Percentiles rank a stretch among this genome's conserved stretches.
Evolutionary conservation across 2,113 vertebrate species (phyloP).

Genomic region (Eira barbara): DNA sequence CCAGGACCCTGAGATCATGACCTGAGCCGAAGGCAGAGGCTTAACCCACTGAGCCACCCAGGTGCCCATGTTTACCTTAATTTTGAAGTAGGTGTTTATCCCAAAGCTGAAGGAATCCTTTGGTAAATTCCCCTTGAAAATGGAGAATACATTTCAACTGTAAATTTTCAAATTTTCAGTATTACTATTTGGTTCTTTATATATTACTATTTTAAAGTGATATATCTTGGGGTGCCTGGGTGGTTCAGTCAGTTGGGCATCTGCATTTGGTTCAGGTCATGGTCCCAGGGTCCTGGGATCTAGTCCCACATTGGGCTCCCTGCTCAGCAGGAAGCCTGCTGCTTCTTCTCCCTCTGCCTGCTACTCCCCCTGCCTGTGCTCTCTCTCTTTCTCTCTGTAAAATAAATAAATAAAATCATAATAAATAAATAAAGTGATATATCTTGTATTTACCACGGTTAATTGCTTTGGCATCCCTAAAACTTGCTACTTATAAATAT

Average conservation of each 20-base stretch:
- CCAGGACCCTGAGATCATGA: too few species aligned
- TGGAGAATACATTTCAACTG: neutral
- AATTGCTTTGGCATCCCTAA: constrained; percentile 12
- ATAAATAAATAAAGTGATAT: neutral
- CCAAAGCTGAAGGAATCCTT: neutral
- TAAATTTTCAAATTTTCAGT: neutral
- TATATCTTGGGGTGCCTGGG: neutral
- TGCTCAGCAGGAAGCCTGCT: neutral
- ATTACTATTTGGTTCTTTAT: neutral
- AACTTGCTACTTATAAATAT: neutral
- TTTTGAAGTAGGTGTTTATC: constrained; percentile 5
- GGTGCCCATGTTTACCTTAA: constrained; percentile 33
- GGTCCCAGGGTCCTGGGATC: neutral
- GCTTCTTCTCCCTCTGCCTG: too few species aligned
- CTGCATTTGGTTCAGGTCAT: neutral
- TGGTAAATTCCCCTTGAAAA: neutral
- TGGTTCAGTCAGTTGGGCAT: neutral
- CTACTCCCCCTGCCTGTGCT: neutral
- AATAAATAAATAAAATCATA: neutral
- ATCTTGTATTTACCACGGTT: constrained; percentile 12
- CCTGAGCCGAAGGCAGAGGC: too few species aligned
- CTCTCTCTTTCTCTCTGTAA: neutral
- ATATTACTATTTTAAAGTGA: neutral
- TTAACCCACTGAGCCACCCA: too few species aligned
- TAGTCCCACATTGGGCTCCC: neutral